Evolutionary conservation across 1,140 invertebrate species (phyloP).

Genomic region (Hylaeus anthracinus): DNA sequence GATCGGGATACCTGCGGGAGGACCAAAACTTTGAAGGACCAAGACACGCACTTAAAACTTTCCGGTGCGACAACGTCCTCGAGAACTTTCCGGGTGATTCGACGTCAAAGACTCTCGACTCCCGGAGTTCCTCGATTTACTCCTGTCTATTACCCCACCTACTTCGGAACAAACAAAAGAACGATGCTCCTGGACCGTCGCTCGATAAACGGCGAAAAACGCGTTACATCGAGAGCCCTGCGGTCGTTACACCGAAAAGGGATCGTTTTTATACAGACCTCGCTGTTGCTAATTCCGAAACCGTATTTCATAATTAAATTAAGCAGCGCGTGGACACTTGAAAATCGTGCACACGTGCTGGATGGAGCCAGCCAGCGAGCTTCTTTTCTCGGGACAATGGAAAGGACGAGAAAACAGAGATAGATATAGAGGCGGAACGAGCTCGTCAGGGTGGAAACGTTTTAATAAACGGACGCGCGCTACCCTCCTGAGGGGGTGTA

Average conservation of each 20-base stretch:
- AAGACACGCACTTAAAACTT: conserved; percentile 36
- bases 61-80: neutral
- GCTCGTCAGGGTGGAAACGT: conserved; percentile 68
- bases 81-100: neutral
- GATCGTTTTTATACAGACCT: neutral
- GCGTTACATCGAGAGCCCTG: conserved; percentile 4
- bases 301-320: conserved; percentile 52
- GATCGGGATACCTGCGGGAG: neutral
- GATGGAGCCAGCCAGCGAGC: conserved; percentile 6
- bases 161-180: no score
- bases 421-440: neutral
- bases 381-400: conserved; percentile 43
- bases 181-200: no score
- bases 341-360: no score
- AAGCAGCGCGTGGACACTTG: neutral
- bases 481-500: conserved; percentile 67
- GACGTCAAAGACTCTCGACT: neutral
- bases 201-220: neutral
- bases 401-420: conserved; percentile 34
- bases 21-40: conserved; percentile 8
- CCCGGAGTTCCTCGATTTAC: neutral
- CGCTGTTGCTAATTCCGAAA: conserved; percentile 39
- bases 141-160: conserved; percentile 15
- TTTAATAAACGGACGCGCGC: conserved; percentile 76
- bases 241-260: no score